These are phyloP conservation scores for Polylopha cassiicola DNA, from an alignment of 2,888 invertebrate species.

Conservation along the genomic window DNA sequence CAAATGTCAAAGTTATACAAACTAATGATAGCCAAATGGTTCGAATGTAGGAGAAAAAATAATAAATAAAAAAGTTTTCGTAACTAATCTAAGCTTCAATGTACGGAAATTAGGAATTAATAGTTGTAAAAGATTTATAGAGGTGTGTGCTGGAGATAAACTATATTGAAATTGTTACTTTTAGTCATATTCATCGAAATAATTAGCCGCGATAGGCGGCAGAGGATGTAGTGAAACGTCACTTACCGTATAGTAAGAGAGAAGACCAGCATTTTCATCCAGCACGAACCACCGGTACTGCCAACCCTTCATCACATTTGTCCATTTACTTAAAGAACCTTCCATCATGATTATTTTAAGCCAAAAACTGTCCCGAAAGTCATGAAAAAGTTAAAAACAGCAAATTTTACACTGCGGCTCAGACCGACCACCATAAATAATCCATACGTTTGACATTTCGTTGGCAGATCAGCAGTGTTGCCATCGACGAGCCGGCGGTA, in stretches of 20 bases:
- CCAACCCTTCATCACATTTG: slow-evolving; percentile 99
- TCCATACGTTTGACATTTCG: slow-evolving; percentile 62
- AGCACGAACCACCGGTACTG: slow-evolving; percentile 99
- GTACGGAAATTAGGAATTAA: too few relatives aligned
- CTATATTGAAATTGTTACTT: background rate
- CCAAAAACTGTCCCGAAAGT: slow-evolving; percentile 52
- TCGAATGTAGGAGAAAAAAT: too few relatives aligned
- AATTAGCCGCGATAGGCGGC: slow-evolving; percentile 20
- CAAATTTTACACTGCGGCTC: slow-evolving; percentile 57
- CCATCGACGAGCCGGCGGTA: slow-evolving; percentile 24
- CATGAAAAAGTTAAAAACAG: slow-evolving; percentile 61
- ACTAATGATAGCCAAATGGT: too few relatives aligned
- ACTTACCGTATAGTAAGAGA: slow-evolving; percentile 98
- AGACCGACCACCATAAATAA: slow-evolving; percentile 58
- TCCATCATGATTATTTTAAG: slow-evolving; percentile 82
- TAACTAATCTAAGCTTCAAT: too few relatives aligned
- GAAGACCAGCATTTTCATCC: slow-evolving; percentile 95
- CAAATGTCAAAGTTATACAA: too few relatives aligned
- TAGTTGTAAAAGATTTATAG: too few relatives aligned
- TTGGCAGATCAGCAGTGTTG: slow-evolving; percentile 32
- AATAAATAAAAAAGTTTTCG: too few relatives aligned
- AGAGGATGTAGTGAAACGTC: slow-evolving; percentile 46
- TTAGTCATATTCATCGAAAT: slow-evolving; percentile 15
- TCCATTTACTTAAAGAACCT: slow-evolving; percentile 97
- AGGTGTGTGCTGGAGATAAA: too few relatives aligned